phyloP scores from a whole-genome alignment of 2,888 invertebrate genomes.

The Andrena praecox region DNA sequence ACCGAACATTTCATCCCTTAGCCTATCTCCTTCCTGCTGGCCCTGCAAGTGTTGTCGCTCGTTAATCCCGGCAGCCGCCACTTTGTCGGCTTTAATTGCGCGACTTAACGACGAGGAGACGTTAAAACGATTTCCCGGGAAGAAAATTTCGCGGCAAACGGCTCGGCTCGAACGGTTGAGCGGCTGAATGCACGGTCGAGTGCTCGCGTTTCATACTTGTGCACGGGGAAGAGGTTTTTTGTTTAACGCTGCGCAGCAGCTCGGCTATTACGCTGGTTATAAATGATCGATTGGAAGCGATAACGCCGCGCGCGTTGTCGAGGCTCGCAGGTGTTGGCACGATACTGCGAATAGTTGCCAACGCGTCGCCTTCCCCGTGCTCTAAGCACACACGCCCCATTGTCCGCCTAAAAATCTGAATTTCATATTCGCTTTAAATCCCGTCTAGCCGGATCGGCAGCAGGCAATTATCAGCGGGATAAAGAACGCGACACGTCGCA shows the following conservation, averaged over 20 bases:
- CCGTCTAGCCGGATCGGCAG: no score
- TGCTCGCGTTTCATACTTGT: slow-evolving; percentile 8
- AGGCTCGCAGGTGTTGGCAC: neutral
- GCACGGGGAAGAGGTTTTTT: neutral
- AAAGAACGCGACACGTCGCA: neutral
- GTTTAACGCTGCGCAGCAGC: slow-evolving; percentile 4
- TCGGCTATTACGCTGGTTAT: slow-evolving; percentile 13
- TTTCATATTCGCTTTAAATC: neutral
- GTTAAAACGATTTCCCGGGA: neutral
- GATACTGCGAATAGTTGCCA: slow-evolving; percentile 10
- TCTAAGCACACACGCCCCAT: neutral
- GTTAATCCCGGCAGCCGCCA: neutral
- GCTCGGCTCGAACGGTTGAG: neutral
- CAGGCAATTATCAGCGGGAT: no score
- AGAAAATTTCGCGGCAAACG: slow-evolving; percentile 10
- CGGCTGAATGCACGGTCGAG: neutral
- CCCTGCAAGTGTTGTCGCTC: neutral
- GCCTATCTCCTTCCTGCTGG: neutral
- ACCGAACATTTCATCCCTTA: neutral
- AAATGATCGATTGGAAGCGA: slow-evolving; percentile 39
- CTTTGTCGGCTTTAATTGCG: slow-evolving; percentile 23
- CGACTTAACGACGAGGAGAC: neutral
- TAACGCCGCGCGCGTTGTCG: neutral
- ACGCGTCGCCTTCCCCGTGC: neutral
- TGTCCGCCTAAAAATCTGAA: neutral